phyloP scores from a whole-genome alignment of 2,888 invertebrate species.

The Pasiphila rectangulata region DNA sequence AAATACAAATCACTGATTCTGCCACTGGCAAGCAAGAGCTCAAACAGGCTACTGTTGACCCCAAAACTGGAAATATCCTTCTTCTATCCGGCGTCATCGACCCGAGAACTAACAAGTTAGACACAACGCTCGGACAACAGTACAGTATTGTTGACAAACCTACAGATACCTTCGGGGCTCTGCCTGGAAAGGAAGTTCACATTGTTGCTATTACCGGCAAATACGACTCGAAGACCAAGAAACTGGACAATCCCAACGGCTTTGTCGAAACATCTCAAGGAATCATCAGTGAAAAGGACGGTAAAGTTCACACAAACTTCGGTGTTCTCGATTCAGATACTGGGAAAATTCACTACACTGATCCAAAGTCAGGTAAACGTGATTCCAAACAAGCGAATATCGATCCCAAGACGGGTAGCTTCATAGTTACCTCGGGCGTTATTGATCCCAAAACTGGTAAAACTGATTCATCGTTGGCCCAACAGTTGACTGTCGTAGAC shows the following conservation, averaged over 20 bases:
- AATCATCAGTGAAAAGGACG: constrained; percentile 85
- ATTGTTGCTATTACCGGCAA: constrained; percentile 81
- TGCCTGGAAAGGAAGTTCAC: constrained; percentile 76
- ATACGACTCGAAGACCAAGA: constrained; percentile 81
- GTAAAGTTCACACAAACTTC: constrained; percentile 85
- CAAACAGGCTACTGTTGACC: constrained; percentile 68
- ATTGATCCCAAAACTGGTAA: constrained; percentile 83
- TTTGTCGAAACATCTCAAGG: constrained; percentile 75
- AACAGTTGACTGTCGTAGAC: constrained; percentile 72
- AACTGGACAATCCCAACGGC: constrained; percentile 80
- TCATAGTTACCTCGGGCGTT: constrained; percentile 80
- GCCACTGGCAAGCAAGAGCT: constrained; percentile 70
- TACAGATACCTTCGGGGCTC: constrained; percentile 64
- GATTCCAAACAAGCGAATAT: constrained; percentile 82
- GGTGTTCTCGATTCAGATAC: constrained; percentile 82
- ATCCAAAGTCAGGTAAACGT: constrained; percentile 81
- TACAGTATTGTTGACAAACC: constrained; percentile 82
- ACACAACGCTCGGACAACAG: constrained; percentile 80
- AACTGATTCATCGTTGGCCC: constrained; percentile 83
- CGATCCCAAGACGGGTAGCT: constrained; percentile 79
- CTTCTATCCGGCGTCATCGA: constrained; percentile 79
- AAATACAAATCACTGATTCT: constrained; percentile 65
- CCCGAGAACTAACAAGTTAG: constrained; percentile 81
- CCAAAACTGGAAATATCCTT: constrained; percentile 78
- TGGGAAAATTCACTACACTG: constrained; percentile 80